Evolutionary conservation across 2,113 vertebrate genomes (phyloP), one percentile per base, ranked within the genome.

Genomic region (Maylandia zebra): DNA sequence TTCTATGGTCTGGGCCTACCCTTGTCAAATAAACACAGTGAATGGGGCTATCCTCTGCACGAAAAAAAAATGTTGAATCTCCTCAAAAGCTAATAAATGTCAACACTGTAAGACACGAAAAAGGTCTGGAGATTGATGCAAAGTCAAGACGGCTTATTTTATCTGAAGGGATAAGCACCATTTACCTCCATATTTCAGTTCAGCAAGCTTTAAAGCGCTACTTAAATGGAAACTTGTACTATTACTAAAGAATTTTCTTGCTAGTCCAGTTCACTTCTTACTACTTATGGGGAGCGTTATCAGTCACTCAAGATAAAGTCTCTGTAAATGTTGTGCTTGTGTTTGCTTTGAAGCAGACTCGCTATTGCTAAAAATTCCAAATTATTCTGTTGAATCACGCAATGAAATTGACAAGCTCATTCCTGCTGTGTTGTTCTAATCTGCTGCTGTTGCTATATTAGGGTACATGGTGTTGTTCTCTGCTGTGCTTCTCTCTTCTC

Each of bases 371-470:
- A 59, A 64, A 76, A 56, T 27, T 27, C 22, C 61, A 66, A 16
- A 84, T 81, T 11, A 55, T 43, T 85, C 34, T 53, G 27, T 71
- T 74, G 57, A 43, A 61, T 53, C 61, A 64, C 27, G 22, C 30
- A 53, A 38, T 32, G 53, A 79, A 76, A 14, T 36, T 16, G n/a
- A 86, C 61, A 41, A 61, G 45, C 64, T 92, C n/a, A 38, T 90
- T 81, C 83, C 34, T 59, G 53, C 87, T 80, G 83, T 48, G 27
- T 84, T 84, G 61, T 82, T 69, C 85, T 59, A 80, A 64, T 69
- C 84, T 86, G 86, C 88, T 59, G 84, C 79, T 41, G 69, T 85
- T 78, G 79, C 86, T 95, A 79, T 88, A 92, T 93, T 56, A 89
- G 69, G 87, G 81, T 32, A 83, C 84, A 89, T 27, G 66, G 87